Evolutionary conservation across 1,140 invertebrate genomes (phyloP).

Genomic region (Akabosia matsudoensis): DNA sequence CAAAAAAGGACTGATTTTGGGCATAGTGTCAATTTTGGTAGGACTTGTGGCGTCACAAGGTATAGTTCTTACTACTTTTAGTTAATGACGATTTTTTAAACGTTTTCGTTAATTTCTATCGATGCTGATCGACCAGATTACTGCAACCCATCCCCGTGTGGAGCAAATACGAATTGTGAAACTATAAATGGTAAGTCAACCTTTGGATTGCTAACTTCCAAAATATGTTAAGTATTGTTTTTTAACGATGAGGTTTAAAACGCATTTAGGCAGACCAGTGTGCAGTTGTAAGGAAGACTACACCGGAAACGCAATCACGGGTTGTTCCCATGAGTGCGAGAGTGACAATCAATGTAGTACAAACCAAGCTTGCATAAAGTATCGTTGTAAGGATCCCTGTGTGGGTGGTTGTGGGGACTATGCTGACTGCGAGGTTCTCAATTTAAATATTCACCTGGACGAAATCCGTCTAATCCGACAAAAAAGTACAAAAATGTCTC

Average conservation of each 20-base stretch:
- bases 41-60: too few species aligned
- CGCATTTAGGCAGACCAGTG: neutral
- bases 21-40: too few species aligned
- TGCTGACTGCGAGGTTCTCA: conserved; percentile 69
- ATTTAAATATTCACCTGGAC: neutral
- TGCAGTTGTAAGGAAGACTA: neutral
- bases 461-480: too few species aligned
- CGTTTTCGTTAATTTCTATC: neutral
- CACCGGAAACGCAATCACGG: neutral
- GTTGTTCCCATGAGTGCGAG: neutral
- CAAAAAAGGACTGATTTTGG: too few species aligned
- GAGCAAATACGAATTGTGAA: neutral
- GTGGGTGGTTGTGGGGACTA: conserved; percentile 67
- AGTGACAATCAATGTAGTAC: neutral
- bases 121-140: too few species aligned
- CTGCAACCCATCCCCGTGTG: neutral
- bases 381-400: conserved; percentile 3
- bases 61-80: too few species aligned
- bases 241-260: too few species aligned
- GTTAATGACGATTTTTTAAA: too few species aligned
- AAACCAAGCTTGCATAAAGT: neutral
- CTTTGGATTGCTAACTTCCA: neutral
- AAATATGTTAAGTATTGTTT: neutral
- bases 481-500: neutral
- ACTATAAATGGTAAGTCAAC: neutral